phyloP scores from a whole-genome alignment of 1,140 invertebrate species.

The Aporrectodea caliginosa region DNA sequence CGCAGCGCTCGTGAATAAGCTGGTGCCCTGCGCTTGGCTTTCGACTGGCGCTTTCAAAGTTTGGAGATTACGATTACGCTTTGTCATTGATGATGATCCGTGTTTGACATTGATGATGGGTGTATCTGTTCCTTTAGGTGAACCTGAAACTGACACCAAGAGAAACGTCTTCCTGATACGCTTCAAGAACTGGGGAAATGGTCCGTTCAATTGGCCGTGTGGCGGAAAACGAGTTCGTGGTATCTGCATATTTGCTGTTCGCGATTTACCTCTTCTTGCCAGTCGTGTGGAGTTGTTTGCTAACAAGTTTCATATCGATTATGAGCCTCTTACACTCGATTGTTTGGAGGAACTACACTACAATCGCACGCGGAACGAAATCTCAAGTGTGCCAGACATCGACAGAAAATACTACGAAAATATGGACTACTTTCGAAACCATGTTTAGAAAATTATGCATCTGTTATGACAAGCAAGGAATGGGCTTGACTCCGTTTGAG shows the following conservation, averaged over 20 bases:
- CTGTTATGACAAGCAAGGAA: no score
- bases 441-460: no score
- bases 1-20: no score
- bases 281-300: constrained; percentile 42
- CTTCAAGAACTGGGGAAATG: constrained; percentile 33
- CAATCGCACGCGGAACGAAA: constrained; percentile 4
- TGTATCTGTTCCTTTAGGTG: not conserved
- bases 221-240: constrained; percentile 24
- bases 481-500: no score
- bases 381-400: not conserved
- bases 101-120: no score
- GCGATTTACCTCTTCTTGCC: constrained; percentile 40
- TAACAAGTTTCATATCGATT: constrained; percentile 50
- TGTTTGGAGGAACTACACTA: constrained; percentile 42
- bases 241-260: constrained; percentile 41
- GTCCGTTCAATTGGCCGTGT: constrained; percentile 29
- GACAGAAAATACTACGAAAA: not conserved
- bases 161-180: constrained; percentile 23
- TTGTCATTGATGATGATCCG: no score
- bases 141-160: constrained; percentile 24
- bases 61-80: no score
- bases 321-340: constrained; percentile 40
- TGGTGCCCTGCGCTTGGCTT: no score
- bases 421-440: not conserved
- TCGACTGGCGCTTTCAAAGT: no score